phyloP scores from a whole-genome alignment of 2,113 vertebrate genomes.

The Zosterops lateralis region DNA sequence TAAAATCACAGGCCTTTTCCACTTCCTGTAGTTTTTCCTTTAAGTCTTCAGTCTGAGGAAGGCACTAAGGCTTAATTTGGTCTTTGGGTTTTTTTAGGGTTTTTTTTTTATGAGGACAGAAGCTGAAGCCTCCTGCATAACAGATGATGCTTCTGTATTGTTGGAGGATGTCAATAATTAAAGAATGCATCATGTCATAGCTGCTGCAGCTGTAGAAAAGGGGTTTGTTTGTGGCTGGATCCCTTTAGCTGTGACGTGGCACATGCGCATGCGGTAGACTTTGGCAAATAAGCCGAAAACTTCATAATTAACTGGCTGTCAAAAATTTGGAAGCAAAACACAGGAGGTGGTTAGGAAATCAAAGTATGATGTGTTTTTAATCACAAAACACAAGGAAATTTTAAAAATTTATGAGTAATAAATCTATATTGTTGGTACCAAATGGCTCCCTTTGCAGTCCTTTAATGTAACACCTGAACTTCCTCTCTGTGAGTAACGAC shows the following conservation, averaged over 20 bases:
- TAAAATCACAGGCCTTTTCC: not conserved
- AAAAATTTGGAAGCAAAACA: conserved; percentile 54
- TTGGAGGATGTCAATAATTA: not conserved
- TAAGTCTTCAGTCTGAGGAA: not conserved
- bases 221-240: not conserved
- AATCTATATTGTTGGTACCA: conserved; percentile 56
- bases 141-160: conserved; percentile 27
- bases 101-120: not conserved
- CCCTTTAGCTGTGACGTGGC: not conserved
- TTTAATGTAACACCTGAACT: conserved; percentile 66
- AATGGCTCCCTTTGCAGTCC: conserved; percentile 50
- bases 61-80: not conserved
- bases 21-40: not conserved
- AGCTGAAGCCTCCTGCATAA: not conserved
- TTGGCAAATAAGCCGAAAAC: conserved; percentile 49
- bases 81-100: not conserved
- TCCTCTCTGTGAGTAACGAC: conserved; percentile 42
- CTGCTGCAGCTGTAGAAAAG: not conserved
- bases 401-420: conserved; percentile 53
- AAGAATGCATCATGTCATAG: not conserved
- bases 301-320: conserved; percentile 63
- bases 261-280: not conserved
- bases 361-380: conserved; percentile 64
- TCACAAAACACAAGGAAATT: conserved; percentile 57
- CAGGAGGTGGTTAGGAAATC: conserved; percentile 58